These are phyloP conservation scores for Xylophagus ater DNA, from an alignment of 2,888 invertebrate species.

Conservation along the genomic window DNA sequence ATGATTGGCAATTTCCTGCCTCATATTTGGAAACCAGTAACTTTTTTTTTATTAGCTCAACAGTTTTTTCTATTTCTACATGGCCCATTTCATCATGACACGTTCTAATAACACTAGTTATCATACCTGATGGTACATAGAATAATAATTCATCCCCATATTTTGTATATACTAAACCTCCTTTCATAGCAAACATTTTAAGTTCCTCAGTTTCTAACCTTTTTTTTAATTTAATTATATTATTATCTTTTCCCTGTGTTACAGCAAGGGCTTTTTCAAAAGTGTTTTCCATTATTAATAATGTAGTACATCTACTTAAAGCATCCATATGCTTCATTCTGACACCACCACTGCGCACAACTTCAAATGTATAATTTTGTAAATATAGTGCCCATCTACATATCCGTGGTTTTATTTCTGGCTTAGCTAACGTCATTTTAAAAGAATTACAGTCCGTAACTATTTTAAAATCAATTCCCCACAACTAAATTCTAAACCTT, in stretches of 20 bases:
- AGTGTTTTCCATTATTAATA: conserved; percentile 21
- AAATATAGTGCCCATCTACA: conserved; percentile 23
- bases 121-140: too few species aligned
- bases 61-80: conserved; percentile 22
- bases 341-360: conserved; percentile 19
- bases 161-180: conserved; percentile 2
- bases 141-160: too few species aligned
- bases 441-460: not conserved
- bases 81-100: conserved; percentile 21
- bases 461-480: too few species aligned
- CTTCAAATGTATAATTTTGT: too few species aligned
- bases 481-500: too few species aligned
- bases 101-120: too few species aligned
- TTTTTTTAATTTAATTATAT: too few species aligned
- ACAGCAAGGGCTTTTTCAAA: conserved; percentile 22
- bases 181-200: not conserved
- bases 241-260: too few species aligned
- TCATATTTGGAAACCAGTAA: conserved; percentile 27
- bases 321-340: conserved; percentile 24
- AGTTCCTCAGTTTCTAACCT: too few species aligned
- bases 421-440: conserved; percentile 22
- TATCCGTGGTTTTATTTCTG: conserved; percentile 25
- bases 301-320: conserved; percentile 18
- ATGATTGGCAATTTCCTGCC: too few species aligned
- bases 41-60: conserved; percentile 14